Base-by-base conservation (phyloP, 2,888 invertebrate genomes). In the Vanessa cardui region DNA sequence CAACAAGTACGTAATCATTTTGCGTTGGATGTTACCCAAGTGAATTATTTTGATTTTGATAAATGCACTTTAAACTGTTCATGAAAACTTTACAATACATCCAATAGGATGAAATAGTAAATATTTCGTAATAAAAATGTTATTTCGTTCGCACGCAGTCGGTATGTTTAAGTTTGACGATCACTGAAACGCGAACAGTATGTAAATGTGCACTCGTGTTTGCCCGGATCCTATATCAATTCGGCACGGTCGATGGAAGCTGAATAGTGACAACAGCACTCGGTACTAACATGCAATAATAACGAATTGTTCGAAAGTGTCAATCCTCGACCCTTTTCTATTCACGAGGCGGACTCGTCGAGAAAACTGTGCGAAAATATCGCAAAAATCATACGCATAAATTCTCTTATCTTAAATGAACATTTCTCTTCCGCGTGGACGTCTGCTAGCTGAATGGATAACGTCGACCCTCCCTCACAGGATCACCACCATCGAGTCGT, bases 341-440 rank as follows among this genome's bases (percentile, higher is more conserved):
- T 84, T 49, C 46, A 56, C 60, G 65, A 47, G 60, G 33, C 52
- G n/a, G 52, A 20, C 2, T 44, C n/a, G 58, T 26, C 85, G 88
- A 85, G 88, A 89, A 89, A 18, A 33, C 45, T 61, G 62, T 31
- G 44, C 64, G 45, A 66, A 90, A 90, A 83, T 89, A 87, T 82
- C 83, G 83, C 89, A 88, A 90, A 91, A 91, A 91, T 91, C 90
- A 90, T 90, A 89, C 88, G 87, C 90, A 91, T 91, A 91, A 92
- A 92, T 92, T 89, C 87, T 86, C 82, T 89, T 91, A 92, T 91
- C 91, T 89, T 90, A 90, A 90, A 90, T 90, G 91, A 90, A 90
- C 90, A 92, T 92, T 91, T 91, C 92, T 91, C 92, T 90, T 90
- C 79, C 74, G 77, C 83, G 86, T 85, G 88, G 88, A 89, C 89